phyloP scores from a whole-genome alignment of 2,113 vertebrate genomes.

The Polypterus bichir region DNA sequence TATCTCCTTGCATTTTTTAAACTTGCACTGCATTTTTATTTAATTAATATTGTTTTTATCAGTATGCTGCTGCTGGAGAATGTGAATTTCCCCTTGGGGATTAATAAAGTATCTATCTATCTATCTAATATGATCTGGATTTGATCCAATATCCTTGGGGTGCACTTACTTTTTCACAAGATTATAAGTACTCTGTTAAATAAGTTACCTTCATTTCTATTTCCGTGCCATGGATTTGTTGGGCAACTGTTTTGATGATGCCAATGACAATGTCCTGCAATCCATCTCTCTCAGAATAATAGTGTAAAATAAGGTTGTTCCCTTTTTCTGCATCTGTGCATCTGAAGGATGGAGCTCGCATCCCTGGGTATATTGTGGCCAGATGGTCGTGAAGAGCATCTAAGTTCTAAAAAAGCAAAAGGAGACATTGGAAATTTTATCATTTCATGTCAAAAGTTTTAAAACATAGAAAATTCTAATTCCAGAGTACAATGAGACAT shows the following conservation, averaged over 20 bases:
- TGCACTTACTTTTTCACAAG: no score
- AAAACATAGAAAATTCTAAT: no score
- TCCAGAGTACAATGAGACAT: no score
- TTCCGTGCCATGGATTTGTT: constrained; percentile 93
- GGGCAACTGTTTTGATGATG: constrained; percentile 95
- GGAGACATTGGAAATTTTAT: neutral
- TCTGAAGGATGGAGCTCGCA: constrained; percentile 93
- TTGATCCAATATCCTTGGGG: no score
- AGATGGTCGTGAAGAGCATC: constrained; percentile 95
- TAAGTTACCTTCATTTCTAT: constrained; percentile 93
- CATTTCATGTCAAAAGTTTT: no score
- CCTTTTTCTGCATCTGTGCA: constrained; percentile 92
- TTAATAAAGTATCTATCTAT: no score
- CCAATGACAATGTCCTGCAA: constrained; percentile 97
- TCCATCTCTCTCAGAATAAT: constrained; percentile 94
- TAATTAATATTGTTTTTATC: no score
- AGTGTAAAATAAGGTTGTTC: constrained; percentile 91
- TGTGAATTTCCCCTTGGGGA: no score
- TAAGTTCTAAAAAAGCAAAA: constrained; percentile 62
- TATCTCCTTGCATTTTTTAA: no score
- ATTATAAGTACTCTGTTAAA: neutral
- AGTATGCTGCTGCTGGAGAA: no score
- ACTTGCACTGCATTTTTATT: no score
- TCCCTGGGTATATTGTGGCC: constrained; percentile 94
- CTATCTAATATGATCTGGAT: no score